Evolutionary conservation across 2,888 invertebrate genomes (phyloP).

Genomic region (Pristionchus arcanus): DNA sequence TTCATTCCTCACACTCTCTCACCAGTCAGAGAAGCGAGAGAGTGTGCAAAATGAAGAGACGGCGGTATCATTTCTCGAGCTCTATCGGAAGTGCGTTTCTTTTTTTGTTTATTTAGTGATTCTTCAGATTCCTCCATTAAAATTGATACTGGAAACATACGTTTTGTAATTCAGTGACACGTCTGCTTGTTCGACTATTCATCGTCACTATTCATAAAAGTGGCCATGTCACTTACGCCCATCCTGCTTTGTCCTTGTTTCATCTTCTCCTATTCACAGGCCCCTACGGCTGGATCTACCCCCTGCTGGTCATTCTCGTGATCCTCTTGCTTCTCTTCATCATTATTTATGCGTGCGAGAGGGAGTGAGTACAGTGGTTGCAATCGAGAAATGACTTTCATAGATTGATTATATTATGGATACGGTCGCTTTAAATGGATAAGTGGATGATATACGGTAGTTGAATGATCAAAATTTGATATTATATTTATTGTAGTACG

Average conservation of each 20-base stretch:
- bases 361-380: constrained; percentile 63
- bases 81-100: too few species aligned
- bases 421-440: not conserved
- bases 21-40: not conserved
- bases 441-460: constrained; percentile 16
- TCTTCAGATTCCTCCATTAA: too few species aligned
- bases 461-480: not conserved
- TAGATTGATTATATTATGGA: not conserved
- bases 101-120: too few species aligned
- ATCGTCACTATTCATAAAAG: too few species aligned
- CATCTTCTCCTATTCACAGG: constrained; percentile 59
- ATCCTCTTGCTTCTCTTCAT: constrained; percentile 73
- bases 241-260: not conserved
- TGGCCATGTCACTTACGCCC: not conserved
- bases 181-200: too few species aligned
- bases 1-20: too few species aligned
- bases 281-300: constrained; percentile 71
- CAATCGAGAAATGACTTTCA: not conserved
- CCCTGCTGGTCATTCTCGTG: constrained; percentile 74
- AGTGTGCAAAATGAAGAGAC: too few species aligned
- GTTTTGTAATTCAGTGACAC: too few species aligned
- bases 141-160: too few species aligned
- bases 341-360: constrained; percentile 73
- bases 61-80: too few species aligned
- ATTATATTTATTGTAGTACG: not conserved